Conservation (phyloP, 2,888 invertebrate species). For the Nymphalis urticae region DNA sequence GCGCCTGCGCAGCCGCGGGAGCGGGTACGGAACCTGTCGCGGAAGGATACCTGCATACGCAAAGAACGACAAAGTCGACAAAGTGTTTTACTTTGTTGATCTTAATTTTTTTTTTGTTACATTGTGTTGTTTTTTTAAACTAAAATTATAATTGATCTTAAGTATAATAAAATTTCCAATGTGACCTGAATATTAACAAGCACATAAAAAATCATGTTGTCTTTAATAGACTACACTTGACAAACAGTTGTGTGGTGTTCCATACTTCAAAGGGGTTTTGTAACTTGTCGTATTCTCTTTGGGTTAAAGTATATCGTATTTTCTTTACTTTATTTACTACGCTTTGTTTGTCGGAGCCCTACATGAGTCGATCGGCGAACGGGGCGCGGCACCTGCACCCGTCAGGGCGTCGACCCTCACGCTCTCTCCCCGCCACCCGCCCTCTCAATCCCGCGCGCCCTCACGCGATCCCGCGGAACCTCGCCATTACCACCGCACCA, state of each 20-base stretch:
- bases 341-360: constrained; percentile 9
- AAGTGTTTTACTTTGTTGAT: not conserved
- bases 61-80: not conserved
- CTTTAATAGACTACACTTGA: too few species aligned
- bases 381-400: constrained; percentile 38
- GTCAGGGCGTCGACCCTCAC: constrained; percentile 37
- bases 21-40: constrained; percentile 21
- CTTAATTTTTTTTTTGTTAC: not conserved
- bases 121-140: not conserved
- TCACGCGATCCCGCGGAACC: constrained; percentile 28
- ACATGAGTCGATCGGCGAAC: constrained; percentile 21
- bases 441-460: constrained; percentile 18
- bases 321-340: not conserved
- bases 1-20: not conserved
- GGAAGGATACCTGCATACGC: constrained; percentile 10
- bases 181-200: too few species aligned
- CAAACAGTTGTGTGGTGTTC: too few species aligned
- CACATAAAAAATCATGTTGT: too few species aligned
- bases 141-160: not conserved
- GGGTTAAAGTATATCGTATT: not conserved
- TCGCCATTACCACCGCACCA: constrained; percentile 17
- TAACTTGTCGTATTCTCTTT: too few species aligned
- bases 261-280: too few species aligned
- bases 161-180: too few species aligned
- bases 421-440: constrained; percentile 14